phyloP scores from a whole-genome alignment of 2,888 invertebrate genomes.

The Cactoblastis cactorum region DNA sequence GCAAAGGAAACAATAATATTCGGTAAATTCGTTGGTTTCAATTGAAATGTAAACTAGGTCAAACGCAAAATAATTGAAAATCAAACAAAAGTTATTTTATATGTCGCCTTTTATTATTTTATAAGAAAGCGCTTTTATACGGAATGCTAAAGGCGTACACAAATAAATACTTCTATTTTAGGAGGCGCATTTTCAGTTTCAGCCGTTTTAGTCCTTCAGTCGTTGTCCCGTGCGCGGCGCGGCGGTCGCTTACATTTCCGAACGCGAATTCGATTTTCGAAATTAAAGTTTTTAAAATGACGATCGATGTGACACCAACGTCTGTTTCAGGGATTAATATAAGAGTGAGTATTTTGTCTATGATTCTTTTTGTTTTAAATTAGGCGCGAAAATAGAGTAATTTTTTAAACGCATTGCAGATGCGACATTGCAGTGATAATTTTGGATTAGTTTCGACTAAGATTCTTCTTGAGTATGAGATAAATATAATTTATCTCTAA shows the following conservation, averaged over 20 bases:
- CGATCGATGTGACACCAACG: conserved; percentile 46
- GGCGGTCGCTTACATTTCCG: conserved; percentile 49
- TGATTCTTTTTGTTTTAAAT: too few relatives aligned
- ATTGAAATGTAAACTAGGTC: neutral
- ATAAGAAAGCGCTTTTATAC: conserved; percentile 26
- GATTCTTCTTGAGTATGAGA: neutral
- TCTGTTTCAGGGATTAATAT: conserved; percentile 67
- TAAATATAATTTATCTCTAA: neutral
- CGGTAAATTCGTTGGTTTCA: neutral
- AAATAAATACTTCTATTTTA: conserved; percentile 65
- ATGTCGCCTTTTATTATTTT: conserved; percentile 8
- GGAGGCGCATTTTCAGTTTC: conserved; percentile 71
- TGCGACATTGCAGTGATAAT: conserved; percentile 17
- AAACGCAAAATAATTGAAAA: conserved; percentile 3
- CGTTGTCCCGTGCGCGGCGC: conserved; percentile 52
- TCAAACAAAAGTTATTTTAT: conserved; percentile 3
- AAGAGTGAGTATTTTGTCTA: conserved; percentile 68
- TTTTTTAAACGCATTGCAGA: neutral
- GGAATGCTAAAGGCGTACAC: conserved; percentile 50
- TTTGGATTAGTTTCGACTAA: conserved; percentile 15
- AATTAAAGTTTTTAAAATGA: conserved; percentile 37
- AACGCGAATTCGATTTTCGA: conserved; percentile 33
- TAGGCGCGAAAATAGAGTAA: neutral
- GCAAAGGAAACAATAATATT: conserved; percentile 4
- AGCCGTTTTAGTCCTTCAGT: conserved; percentile 61